Conservation (phyloP, 2,888 invertebrate species). For the Mesorhabditis sp. region DNA sequence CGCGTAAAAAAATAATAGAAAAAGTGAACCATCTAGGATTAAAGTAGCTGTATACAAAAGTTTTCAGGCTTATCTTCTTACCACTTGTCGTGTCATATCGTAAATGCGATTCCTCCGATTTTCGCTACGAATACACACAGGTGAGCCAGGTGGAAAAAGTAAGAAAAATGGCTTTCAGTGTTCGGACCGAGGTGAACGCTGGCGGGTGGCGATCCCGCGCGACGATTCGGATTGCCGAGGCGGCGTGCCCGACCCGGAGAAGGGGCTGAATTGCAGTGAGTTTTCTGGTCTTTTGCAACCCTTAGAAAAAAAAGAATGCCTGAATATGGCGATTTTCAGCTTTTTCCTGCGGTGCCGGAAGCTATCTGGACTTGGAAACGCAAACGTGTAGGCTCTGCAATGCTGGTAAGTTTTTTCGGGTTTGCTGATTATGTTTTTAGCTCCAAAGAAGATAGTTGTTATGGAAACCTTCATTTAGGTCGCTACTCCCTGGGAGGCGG, state of each 20-base stretch:
- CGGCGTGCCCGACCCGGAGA: constrained; percentile 60
- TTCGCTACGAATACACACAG: constrained; percentile 4
- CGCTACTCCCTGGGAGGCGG: constrained; percentile 67
- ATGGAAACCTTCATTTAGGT: constrained; percentile 42
- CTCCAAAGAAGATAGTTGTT: too few relatives aligned
- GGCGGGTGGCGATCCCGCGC: constrained; percentile 66
- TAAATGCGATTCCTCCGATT: neutral
- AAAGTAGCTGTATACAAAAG: too few relatives aligned
- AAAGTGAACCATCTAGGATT: too few relatives aligned
- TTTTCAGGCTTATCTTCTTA: constrained; percentile 1
- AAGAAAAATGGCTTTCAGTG: constrained; percentile 1
- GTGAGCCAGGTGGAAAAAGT: neutral
- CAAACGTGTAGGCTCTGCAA: constrained; percentile 64
- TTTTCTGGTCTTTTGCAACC: constrained; percentile 3
- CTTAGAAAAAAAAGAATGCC: neutral
- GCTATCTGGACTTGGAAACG: constrained; percentile 63
- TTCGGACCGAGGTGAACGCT: constrained; percentile 38
- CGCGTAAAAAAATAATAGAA: too few relatives aligned
- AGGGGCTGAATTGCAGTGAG: constrained; percentile 65
- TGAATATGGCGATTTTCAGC: constrained; percentile 46
- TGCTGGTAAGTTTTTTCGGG: constrained; percentile 34
- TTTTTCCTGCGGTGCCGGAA: constrained; percentile 64
- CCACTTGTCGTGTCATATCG: neutral
- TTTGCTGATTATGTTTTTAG: too few relatives aligned
- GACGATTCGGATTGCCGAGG: constrained; percentile 54